Evolutionary conservation across 2,888 invertebrate species (phyloP), one percentile per base, ranked within the genome.

Genomic region (Isoperla grammatica): DNA sequence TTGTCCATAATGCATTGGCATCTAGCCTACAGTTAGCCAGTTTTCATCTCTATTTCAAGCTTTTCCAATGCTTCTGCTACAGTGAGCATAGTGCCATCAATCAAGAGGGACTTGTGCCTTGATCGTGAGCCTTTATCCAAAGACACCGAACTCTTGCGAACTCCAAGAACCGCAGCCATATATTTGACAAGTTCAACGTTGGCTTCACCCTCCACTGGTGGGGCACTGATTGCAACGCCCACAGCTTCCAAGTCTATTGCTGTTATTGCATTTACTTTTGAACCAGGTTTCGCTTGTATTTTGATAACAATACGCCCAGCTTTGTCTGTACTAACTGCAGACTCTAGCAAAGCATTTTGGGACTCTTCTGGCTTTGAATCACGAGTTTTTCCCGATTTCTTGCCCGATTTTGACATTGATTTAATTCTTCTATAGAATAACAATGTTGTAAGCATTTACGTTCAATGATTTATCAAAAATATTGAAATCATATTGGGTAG

Each of bases 131-230:
- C 84, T 74, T 77, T 78, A 61, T 87, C 86, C 55, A 90, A 71
- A 0, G 78, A 75, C 1, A 90, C 78, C 67, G 87, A 84, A 63
- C 85, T 85, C 73, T 89, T 89, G 61, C 83, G 78, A 1, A 89
- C 68, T 11, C 81, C 83, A 37, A 90, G 72, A n/a, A 88, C 74
- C 64, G 81, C 78, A 0, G 88, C 79, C 53, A 90, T 73, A 69
- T 82, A 90, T 71, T 85, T 86, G 0, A 90, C 76, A 8, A 90
- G 76, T 70, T 88, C 90, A 39, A 82, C 78, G 69, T 90, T 90
- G 11, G 90, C 90, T 74, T 88, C 87, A 2, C 90, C 88, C 69
- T 90, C 90, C 3, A 84, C 80, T 0, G 90, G 88, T n/a, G 88
- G 88, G 1, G 90, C 89, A 61, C 83, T 82, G 64, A 90, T 88